phyloP scores from a whole-genome alignment of 2,797 vertebrate species.

The Hydrocynus forskahlii region DNA sequence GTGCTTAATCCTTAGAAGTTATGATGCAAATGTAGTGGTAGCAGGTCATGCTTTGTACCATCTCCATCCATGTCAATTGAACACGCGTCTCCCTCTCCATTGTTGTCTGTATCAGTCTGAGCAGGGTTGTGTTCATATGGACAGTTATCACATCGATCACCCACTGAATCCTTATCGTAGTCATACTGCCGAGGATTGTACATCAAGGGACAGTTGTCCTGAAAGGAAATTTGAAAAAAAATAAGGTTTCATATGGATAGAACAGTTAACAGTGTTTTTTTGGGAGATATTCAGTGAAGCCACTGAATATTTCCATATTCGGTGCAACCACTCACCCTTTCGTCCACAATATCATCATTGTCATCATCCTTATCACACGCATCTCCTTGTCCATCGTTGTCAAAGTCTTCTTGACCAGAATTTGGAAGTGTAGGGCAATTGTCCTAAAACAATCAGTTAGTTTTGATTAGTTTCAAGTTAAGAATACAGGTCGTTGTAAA shows the following conservation, averaged over 20 bases:
- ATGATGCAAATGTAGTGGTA: not conserved
- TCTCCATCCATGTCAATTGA: conserved; percentile 96
- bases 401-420: conserved; percentile 95
- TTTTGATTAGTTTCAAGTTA: conserved; percentile 8
- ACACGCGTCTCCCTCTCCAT: conserved; percentile 95
- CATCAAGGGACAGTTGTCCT: conserved; percentile 95
- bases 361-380: conserved; percentile 95
- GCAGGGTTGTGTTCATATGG: conserved; percentile 92
- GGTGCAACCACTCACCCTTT: conserved; percentile 79
- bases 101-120: conserved; percentile 91
- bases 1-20: not conserved
- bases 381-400: conserved; percentile 91
- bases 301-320: no score
- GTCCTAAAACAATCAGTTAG: conserved; percentile 78
- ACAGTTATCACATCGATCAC: conserved; percentile 96
- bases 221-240: not conserved
- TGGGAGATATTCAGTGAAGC: not conserved
- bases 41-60: conserved; percentile 72
- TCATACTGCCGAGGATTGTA: conserved; percentile 95
- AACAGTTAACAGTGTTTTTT: not conserved
- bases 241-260: conserved; percentile 1
- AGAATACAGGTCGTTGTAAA: not conserved
- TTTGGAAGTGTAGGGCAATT: conserved; percentile 93
- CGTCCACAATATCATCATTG: conserved; percentile 90
- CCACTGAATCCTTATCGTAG: conserved; percentile 92